Evolutionary conservation across 2,888 invertebrate species (phyloP).

Genomic region (Melinaea marsaeus): DNA sequence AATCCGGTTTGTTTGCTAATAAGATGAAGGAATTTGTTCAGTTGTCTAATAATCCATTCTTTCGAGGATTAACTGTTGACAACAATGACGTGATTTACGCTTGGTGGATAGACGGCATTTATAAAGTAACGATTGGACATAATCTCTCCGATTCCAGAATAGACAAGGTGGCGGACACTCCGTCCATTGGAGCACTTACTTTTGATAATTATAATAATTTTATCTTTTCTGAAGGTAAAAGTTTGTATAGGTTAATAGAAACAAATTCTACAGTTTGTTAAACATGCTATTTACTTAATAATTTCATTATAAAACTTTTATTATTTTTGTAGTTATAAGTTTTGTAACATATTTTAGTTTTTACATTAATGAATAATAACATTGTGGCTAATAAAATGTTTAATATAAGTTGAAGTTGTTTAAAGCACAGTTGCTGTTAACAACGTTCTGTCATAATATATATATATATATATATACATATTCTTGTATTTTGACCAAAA

Average conservation of each 20-base stretch:
- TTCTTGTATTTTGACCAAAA: no score
- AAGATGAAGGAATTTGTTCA: constrained; percentile 43
- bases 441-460: no score
- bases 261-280: constrained; percentile 37
- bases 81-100: constrained; percentile 54
- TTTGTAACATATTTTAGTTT: no score
- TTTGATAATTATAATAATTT: constrained; percentile 65
- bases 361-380: no score
- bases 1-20: constrained; percentile 52
- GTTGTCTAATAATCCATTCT: constrained; percentile 57
- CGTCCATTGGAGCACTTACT: constrained; percentile 52
- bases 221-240: constrained; percentile 50
- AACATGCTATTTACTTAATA: not conserved
- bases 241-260: constrained; percentile 46
- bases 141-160: constrained; percentile 47
- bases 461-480: no score
- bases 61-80: constrained; percentile 60
- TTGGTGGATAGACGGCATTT: constrained; percentile 69
- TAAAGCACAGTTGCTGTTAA: no score
- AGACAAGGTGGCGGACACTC: constrained; percentile 47
- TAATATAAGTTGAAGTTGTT: not conserved
- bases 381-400: not conserved
- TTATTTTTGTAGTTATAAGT: not conserved
- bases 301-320: not conserved
- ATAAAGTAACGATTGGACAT: constrained; percentile 50